Evolutionary conservation across 2,888 invertebrate species (phyloP).

Genomic region (Stegana nigrithorax): DNA sequence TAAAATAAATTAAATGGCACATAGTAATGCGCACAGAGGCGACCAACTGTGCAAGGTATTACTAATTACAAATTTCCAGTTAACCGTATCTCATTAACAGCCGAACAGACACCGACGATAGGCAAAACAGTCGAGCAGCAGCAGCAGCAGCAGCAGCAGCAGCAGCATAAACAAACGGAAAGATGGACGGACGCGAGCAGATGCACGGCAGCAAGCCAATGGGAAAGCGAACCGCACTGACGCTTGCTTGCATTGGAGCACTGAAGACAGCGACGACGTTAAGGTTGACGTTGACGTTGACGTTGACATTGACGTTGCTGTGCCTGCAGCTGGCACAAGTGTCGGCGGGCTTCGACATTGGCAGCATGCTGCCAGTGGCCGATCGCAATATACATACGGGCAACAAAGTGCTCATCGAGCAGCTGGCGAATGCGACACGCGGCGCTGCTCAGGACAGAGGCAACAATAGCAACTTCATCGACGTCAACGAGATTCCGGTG

Average conservation of each 20-base stretch:
- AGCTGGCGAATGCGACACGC: constrained; percentile 29
- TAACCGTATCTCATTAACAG: too few relatives aligned
- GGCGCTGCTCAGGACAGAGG: background rate
- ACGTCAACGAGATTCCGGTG: constrained; percentile 54
- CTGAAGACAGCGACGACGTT: background rate
- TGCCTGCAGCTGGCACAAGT: background rate
- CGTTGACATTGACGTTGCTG: constrained; percentile 25
- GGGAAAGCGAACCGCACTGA: background rate
- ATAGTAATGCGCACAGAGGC: too few relatives aligned
- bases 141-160: too few relatives aligned
- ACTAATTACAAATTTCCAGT: too few relatives aligned
- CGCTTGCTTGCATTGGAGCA: too few relatives aligned
- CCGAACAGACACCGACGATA: too few relatives aligned
- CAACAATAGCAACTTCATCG: constrained; percentile 29
- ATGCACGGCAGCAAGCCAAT: background rate
- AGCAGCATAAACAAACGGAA: too few relatives aligned
- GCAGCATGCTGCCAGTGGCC: constrained; percentile 20
- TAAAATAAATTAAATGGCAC: background rate
- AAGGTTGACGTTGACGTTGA: constrained; percentile 15
- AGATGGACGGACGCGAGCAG: background rate
- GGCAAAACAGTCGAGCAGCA: background rate
- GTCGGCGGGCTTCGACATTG: constrained; percentile 1
- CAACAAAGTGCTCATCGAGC: constrained; percentile 43
- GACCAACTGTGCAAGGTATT: too few relatives aligned
- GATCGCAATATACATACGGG: constrained; percentile 38